A percentile compares a stretch with the other conserved stretches of the same genome.
phyloP scores from a whole-genome alignment of 2,113 vertebrate species.

The Meriones unguiculatus region DNA sequence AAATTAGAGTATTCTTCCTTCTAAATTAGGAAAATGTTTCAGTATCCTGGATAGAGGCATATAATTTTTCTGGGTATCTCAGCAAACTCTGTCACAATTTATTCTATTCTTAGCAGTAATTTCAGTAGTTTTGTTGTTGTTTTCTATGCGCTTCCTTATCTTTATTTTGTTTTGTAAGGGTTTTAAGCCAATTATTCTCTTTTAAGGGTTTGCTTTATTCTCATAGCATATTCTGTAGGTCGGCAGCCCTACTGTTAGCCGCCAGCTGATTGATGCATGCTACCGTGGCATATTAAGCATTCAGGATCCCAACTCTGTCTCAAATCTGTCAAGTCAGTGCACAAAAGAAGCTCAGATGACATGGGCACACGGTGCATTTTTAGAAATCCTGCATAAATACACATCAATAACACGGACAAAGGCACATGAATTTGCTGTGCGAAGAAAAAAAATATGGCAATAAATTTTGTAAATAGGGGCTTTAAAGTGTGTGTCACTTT shows the following conservation, averaged over 20 bases:
- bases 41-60: background rate
- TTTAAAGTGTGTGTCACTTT: background rate
- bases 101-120: background rate
- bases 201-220: background rate
- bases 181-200: background rate
- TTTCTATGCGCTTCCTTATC: background rate
- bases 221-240: background rate
- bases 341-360: background rate
- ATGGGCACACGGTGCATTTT: background rate
- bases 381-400: background rate
- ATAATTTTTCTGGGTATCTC: background rate
- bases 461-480: background rate
- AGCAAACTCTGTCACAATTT: slow-evolving; percentile 27
- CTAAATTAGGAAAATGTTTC: background rate
- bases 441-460: background rate
- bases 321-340: background rate
- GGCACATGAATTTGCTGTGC: background rate
- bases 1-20: background rate
- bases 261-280: too few species aligned
- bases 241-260: background rate
- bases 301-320: background rate
- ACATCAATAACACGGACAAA: background rate
- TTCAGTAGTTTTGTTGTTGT: too few species aligned
- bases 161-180: background rate
- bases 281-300: background rate